These are phyloP conservation scores for Ceratina australensis DNA, from an alignment of 1,140 invertebrate genomes.

Conservation along the genomic window DNA sequence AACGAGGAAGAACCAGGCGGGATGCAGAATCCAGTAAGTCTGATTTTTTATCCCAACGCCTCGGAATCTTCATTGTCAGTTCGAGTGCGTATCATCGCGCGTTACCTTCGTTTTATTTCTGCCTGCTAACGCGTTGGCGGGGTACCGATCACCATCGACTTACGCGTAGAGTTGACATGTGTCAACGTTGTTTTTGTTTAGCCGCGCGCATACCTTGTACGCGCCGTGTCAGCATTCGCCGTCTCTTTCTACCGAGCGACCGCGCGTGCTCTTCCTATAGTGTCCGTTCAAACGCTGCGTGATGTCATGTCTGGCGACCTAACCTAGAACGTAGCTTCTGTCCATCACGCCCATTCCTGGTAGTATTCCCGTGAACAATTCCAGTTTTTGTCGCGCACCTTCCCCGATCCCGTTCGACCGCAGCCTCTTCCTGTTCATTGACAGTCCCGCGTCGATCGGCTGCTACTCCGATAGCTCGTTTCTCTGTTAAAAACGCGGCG, in stretches of 20 bases:
- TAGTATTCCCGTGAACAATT: slow-evolving; percentile 44
- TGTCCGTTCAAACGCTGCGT: slow-evolving; percentile 53
- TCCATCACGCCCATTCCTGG: slow-evolving; percentile 75
- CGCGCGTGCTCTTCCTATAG: slow-evolving; percentile 12
- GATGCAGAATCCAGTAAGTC: no score
- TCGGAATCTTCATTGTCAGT: no score
- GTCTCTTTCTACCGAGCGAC: slow-evolving; percentile 30
- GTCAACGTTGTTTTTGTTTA: slow-evolving; percentile 54
- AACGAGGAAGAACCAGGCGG: no score
- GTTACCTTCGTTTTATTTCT: no score
- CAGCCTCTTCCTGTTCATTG: slow-evolving; percentile 1
- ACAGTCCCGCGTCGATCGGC: slow-evolving; percentile 14
- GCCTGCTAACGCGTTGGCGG: background rate
- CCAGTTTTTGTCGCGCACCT: slow-evolving; percentile 27
- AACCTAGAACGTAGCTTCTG: slow-evolving; percentile 64
- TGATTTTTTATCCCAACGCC: no score
- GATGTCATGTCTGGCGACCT: slow-evolving; percentile 70
- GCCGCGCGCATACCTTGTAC: background rate
- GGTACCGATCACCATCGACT: slow-evolving; percentile 3
- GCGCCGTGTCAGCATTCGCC: slow-evolving; percentile 27
- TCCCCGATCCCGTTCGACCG: slow-evolving; percentile 27
- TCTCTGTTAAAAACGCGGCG: background rate
- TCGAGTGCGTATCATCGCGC: no score
- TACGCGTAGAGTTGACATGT: slow-evolving; percentile 33
- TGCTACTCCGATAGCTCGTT: slow-evolving; percentile 4